These are phyloP conservation scores for Marronus borbonicus DNA, from an alignment of 2,888 invertebrate genomes.

Conservation along the genomic window DNA sequence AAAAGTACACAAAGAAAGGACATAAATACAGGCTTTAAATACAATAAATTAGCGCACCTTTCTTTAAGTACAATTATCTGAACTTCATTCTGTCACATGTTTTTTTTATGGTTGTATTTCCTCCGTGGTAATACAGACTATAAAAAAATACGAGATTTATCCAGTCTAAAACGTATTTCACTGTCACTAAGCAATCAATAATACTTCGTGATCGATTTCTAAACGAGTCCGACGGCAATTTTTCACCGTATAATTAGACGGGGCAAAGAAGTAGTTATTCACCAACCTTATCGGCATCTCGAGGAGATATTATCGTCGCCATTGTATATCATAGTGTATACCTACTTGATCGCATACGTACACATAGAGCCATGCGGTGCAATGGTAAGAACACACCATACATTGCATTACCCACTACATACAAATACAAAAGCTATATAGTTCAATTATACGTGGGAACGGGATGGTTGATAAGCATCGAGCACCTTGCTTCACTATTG, in stretches of 20 bases:
- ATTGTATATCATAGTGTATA: constrained; percentile 50
- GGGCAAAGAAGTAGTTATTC: constrained; percentile 41
- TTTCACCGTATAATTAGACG: constrained; percentile 44
- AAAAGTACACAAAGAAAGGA: too few relatives aligned
- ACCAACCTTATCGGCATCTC: constrained; percentile 46
- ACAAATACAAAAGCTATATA: constrained; percentile 51
- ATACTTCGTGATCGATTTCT: constrained; percentile 19
- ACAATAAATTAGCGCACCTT: too few relatives aligned
- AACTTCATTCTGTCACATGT: too few relatives aligned
- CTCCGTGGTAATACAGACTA: too few relatives aligned
- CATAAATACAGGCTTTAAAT: too few relatives aligned
- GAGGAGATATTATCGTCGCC: constrained; percentile 47
- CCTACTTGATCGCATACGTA: constrained; percentile 5
- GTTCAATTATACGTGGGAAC: constrained; percentile 58
- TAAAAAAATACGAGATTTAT: too few relatives aligned
- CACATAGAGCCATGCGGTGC: constrained; percentile 7
- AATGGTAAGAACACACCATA: constrained; percentile 19
- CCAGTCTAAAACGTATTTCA: background rate
- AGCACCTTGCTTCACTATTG: constrained; percentile 54
- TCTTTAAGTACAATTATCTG: too few relatives aligned
- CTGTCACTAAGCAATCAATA: background rate
- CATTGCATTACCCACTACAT: background rate
- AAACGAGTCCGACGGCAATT: constrained; percentile 10
- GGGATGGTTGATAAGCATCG: constrained; percentile 53
- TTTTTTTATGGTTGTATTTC: too few relatives aligned